Evolutionary conservation across 2,888 invertebrate species (phyloP).

Genomic region (Mesopsocus fuscifrons): DNA sequence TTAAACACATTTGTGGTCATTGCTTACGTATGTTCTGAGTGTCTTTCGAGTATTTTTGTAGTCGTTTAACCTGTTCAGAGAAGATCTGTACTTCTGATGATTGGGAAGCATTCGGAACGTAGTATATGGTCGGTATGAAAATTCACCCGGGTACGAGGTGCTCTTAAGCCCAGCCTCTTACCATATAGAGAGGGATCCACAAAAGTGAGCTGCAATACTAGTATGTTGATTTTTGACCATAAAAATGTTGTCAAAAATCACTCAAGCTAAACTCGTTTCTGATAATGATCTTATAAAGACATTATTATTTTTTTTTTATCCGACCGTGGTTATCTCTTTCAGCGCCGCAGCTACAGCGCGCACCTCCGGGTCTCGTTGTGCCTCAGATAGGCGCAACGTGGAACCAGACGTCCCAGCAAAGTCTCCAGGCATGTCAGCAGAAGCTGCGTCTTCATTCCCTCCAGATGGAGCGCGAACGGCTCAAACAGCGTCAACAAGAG

Average conservation of each 20-base stretch:
- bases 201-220: no score
- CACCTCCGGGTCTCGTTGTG: conserved; percentile 36
- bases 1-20: conserved; percentile 7
- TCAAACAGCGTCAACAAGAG: conserved; percentile 78
- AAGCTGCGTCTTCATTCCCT: conserved; percentile 63
- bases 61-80: no score
- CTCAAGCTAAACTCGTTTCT: not conserved
- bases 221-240: no score
- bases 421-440: conserved; percentile 48
- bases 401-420: conserved; percentile 27
- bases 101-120: no score
- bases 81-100: no score
- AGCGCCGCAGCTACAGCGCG: conserved; percentile 35
- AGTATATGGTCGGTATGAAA: no score
- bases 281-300: not conserved
- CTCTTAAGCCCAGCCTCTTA: no score
- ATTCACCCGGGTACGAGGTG: no score
- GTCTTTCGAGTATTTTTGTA: no score
- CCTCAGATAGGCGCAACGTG: conserved; percentile 26
- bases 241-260: no score
- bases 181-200: no score
- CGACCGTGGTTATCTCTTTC: conserved; percentile 16
- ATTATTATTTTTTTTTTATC: conserved; percentile 1
- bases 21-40: no score
- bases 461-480: conserved; percentile 71